Percentiles rank a stretch among this genome's conserved stretches.
phyloP scores from a whole-genome alignment of 2,888 invertebrate species.

The Drosophila flavopinicola region DNA sequence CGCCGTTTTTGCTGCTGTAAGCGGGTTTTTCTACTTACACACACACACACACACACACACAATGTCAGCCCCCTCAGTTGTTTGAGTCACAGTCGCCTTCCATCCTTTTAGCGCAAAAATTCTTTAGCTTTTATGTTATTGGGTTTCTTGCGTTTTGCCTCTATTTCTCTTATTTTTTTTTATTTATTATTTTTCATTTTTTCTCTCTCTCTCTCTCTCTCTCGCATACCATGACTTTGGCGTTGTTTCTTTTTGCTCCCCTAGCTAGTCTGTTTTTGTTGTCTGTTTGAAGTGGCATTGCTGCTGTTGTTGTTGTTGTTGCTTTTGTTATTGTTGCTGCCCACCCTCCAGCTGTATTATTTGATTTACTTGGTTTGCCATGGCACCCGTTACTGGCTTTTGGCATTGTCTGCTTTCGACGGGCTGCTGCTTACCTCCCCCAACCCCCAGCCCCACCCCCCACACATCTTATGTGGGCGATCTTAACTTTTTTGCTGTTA shows the following conservation, averaged over 20 bases:
- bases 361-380: slow-evolving; percentile 64
- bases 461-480: slow-evolving; percentile 1
- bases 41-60: slow-evolving; percentile 27
- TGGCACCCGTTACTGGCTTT: slow-evolving; percentile 15
- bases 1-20: slow-evolving; percentile 72
- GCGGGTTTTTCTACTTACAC: slow-evolving; percentile 78
- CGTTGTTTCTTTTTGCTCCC: slow-evolving; percentile 31
- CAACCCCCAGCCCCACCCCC: too few species aligned
- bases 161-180: slow-evolving; percentile 28
- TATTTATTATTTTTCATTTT: slow-evolving; percentile 9
- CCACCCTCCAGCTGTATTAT: slow-evolving; percentile 30
- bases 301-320: slow-evolving; percentile 22
- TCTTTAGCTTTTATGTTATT: slow-evolving; percentile 80
- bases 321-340: slow-evolving; percentile 7
- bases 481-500: slow-evolving; percentile 9
- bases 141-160: slow-evolving; percentile 67
- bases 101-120: slow-evolving; percentile 75
- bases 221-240: slow-evolving; percentile 19
- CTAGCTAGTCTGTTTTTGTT: slow-evolving; percentile 26
- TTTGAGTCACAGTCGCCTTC: slow-evolving; percentile 51
- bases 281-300: slow-evolving; percentile 54
- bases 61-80: slow-evolving; percentile 27
- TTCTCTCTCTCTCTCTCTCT: slow-evolving; percentile 5
- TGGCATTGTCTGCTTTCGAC: slow-evolving; percentile 8
- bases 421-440: not conserved